Evolutionary conservation across 2,888 invertebrate species (phyloP), one percentile per base, ranked within the genome.

Genomic region (Tyria jacobaeae): DNA sequence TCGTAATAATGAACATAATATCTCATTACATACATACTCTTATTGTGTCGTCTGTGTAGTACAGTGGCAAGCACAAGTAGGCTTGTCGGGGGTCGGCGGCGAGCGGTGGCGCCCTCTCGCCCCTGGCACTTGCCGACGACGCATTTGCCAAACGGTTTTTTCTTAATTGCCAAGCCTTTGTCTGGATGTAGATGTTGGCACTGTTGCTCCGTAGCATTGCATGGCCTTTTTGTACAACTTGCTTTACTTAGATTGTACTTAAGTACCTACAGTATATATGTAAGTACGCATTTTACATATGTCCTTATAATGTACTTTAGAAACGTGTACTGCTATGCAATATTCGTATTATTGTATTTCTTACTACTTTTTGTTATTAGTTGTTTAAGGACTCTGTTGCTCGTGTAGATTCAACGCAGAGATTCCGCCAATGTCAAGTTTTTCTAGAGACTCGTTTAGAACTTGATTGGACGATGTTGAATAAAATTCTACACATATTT

Each of bases 131-230:
- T 61, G 61, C 39, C 44, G 39, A 60, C 57, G 51, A 49, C 50
- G 54, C 74, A 71, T 74, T 74, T 75, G 77, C 77, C 77, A 77
- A 77, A 73, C 62, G 50, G 64, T 71, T 77, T 77, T 75, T 77
- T 75, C 67, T 71, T 75, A 77, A 75, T 77, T 77, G 77, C 70
- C 69, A 68, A 60, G 75, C 68, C 69, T 77, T 74, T 73, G 71
- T 71, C 72, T 70, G 64, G 44, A 57, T 66, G 71, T 70, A 68
- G 66, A 66, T 73, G 74, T 72, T 76, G 76, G 76, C 75, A 70
- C 47, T 34, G 61, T 10, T n/a, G 31, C 53, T 50, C 25, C 21
- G n/a, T 41, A 39, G 35, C 51, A 15, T 17, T 25, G 21, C 24
- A 24, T 21, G 14, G n/a, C n/a, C 24, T 10, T 35, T 24, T 27